Conservation (phyloP, 2,797 vertebrate genomes). For the Sebastes hubbsi region DNA sequence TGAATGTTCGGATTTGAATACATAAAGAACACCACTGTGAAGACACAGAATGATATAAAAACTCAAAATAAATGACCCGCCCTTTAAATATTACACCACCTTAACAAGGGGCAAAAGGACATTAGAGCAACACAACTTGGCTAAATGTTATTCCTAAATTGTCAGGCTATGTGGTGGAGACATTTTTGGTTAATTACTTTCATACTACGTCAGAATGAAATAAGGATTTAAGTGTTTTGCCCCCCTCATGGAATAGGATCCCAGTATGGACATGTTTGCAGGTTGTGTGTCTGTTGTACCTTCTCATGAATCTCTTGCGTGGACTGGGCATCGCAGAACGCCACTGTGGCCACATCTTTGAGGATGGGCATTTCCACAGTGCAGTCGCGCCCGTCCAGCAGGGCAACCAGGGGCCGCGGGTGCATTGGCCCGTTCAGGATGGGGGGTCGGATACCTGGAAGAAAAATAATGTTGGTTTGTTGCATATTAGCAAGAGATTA, state of each 20-base stretch:
- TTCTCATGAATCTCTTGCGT: constrained; percentile 94
- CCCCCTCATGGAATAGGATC: background rate
- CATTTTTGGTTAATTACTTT: background rate
- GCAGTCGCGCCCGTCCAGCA: constrained; percentile 89
- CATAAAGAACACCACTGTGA: too few species aligned
- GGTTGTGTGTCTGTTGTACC: constrained; percentile 60
- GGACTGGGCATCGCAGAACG: constrained; percentile 91
- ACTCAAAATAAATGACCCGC: too few species aligned
- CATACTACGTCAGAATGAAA: background rate
- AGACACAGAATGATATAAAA: too few species aligned
- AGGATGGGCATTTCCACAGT: constrained; percentile 92
- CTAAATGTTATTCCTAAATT: background rate
- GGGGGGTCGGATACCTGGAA: constrained; percentile 88
- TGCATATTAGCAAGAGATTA: background rate
- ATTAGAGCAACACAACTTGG: background rate
- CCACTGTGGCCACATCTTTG: constrained; percentile 92
- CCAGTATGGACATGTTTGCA: background rate
- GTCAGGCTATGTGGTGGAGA: background rate
- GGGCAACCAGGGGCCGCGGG: constrained; percentile 86
- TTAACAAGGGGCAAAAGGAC: background rate
- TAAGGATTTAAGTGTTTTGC: background rate
- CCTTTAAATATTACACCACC: background rate
- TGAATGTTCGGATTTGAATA: too few species aligned
- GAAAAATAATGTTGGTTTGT: background rate
- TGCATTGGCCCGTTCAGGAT: constrained; percentile 92